phyloP scores from a whole-genome alignment of 2,113 vertebrate genomes.

The Pomatostomus ruficeps region DNA sequence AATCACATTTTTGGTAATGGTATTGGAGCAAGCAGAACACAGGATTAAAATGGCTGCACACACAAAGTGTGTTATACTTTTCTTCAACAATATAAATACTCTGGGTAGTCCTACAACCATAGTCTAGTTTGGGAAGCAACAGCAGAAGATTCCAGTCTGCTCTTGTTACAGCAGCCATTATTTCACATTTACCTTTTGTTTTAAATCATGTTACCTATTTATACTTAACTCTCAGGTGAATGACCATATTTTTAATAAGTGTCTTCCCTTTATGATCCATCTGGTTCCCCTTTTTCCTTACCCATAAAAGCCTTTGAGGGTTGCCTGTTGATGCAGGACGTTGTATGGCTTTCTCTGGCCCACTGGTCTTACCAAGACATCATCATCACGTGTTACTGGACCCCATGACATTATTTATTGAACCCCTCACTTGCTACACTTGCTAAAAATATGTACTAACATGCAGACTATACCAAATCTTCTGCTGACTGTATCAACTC shows the following conservation, averaged over 20 bases:
- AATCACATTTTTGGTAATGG: background rate
- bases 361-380: background rate
- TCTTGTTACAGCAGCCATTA: background rate
- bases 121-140: background rate
- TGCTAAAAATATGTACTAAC: background rate
- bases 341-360: background rate
- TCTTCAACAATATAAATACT: background rate
- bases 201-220: background rate
- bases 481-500: background rate
- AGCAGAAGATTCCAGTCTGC: background rate
- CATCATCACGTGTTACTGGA: background rate
- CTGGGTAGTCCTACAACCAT: background rate
- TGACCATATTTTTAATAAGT: background rate
- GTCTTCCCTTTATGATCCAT: background rate
- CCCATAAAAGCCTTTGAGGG: background rate
- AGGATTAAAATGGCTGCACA: background rate
- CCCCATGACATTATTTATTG: background rate
- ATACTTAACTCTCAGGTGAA: background rate
- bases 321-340: background rate
- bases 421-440: background rate
- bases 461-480: background rate
- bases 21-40: background rate
- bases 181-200: background rate
- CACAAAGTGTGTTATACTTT: fast-evolving
- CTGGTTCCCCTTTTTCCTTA: background rate